Evolutionary conservation across 2,797 vertebrate species (phyloP).

Genomic region (Thamnophis elegans): DNA sequence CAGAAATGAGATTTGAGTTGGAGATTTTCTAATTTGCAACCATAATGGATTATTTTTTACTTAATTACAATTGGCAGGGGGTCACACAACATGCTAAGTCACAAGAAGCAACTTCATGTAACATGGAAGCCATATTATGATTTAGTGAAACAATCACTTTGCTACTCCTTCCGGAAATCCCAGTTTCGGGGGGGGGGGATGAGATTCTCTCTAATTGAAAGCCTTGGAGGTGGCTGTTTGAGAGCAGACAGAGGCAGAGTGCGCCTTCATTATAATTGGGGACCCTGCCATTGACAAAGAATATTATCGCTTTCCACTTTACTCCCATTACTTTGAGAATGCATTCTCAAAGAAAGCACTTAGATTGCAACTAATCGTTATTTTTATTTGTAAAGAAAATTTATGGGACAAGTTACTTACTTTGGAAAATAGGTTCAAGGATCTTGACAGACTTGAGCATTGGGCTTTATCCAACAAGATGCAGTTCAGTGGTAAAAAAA

Average conservation of each 20-base stretch:
- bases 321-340: background rate
- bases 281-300: background rate
- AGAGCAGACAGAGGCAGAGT: background rate
- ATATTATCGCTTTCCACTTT: background rate
- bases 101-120: background rate
- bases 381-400: background rate
- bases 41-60: background rate
- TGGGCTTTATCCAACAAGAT: background rate
- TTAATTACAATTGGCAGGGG: background rate
- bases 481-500: background rate
- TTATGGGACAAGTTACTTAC: background rate
- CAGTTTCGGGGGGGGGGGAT: background rate
- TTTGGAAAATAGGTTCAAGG: background rate
- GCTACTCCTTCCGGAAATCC: background rate
- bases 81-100: background rate
- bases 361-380: background rate
- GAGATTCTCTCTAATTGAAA: background rate
- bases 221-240: background rate
- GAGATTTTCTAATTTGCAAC: background rate
- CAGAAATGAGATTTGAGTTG: background rate
- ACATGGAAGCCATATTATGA: background rate
- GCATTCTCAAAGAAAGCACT: background rate
- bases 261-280: background rate
- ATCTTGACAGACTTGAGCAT: background rate
- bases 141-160: background rate